phyloP scores from a whole-genome alignment of 2,888 invertebrate genomes.

The Corythucha ciliata region DNA sequence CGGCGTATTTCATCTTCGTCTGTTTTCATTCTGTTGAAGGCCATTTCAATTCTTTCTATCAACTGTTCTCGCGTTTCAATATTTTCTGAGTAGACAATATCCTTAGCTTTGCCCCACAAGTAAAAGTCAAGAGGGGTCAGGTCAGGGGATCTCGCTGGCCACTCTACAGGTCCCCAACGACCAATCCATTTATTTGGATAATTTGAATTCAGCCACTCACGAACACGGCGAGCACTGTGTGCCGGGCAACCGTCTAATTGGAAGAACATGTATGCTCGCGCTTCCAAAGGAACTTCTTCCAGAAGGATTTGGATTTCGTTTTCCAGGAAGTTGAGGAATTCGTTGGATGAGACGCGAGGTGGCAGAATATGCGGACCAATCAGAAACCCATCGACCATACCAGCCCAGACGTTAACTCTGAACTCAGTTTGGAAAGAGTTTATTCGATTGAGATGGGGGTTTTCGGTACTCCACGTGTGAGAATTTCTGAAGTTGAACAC shows the following conservation, averaged over 20 bases:
- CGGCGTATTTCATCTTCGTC: no score
- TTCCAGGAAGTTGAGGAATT: not conserved
- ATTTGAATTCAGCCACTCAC: not conserved
- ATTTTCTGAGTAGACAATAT: constrained; percentile 2
- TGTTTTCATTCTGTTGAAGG: no score
- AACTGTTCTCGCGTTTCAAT: no score
- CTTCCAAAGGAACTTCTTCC: not conserved
- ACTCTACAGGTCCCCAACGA: not conserved
- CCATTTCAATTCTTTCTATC: no score
- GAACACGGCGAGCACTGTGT: not conserved
- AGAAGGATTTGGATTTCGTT: not conserved
- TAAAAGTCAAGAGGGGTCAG: not conserved
- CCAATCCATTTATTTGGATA: not conserved
- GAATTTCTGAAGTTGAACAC: no score
- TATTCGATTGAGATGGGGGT: no score
- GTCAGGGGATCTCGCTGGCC: not conserved
- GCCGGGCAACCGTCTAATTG: constrained; percentile 1
- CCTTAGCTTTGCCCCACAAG: not conserved
- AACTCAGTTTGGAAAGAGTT: no score
- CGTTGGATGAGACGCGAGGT: no score
- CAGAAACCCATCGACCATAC: no score
- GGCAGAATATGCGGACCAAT: no score
- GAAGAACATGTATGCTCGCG: not conserved
- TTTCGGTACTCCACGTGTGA: no score
- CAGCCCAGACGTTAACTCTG: no score